phyloP scores from a whole-genome alignment of 2,888 invertebrate species.

The Drosophila mulleri region DNA sequence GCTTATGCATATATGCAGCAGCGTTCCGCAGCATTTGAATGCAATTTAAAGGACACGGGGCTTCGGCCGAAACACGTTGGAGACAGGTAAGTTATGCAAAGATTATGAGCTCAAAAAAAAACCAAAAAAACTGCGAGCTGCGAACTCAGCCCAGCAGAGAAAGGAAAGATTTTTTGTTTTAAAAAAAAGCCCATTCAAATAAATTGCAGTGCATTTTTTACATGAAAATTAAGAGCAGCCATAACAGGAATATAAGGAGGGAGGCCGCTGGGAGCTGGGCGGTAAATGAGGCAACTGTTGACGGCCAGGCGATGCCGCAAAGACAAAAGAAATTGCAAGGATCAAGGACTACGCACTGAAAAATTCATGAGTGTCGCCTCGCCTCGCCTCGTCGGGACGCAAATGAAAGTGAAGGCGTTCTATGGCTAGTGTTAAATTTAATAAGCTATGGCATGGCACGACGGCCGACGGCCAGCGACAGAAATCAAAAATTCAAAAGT shows the following conservation, averaged over 20 bases:
- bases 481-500: constrained; percentile 74
- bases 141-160: constrained; percentile 20
- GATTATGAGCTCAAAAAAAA: constrained; percentile 49
- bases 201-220: constrained; percentile 75
- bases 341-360: constrained; percentile 71
- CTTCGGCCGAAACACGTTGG: not conserved
- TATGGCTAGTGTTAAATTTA: constrained; percentile 63
- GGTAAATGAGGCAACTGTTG: constrained; percentile 21
- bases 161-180: constrained; percentile 32
- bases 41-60: constrained; percentile 51
- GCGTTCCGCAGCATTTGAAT: constrained; percentile 57
- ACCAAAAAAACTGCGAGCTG: constrained; percentile 10
- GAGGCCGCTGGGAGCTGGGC: not conserved
- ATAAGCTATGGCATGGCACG: constrained; percentile 54
- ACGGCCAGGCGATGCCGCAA: constrained; percentile 35
- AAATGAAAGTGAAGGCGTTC: constrained; percentile 37
- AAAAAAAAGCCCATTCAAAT: constrained; percentile 70
- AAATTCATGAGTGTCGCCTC: constrained; percentile 67
- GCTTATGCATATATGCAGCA: constrained; percentile 49
- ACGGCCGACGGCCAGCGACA: not conserved
- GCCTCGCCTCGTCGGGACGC: constrained; percentile 14
- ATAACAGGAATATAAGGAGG: constrained; percentile 14
- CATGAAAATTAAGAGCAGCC: constrained; percentile 63
- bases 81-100: constrained; percentile 56
- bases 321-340: constrained; percentile 54